These are phyloP conservation scores for Apodemus sylvaticus DNA, from an alignment of 2,113 vertebrate genomes.

Conservation along the genomic window DNA sequence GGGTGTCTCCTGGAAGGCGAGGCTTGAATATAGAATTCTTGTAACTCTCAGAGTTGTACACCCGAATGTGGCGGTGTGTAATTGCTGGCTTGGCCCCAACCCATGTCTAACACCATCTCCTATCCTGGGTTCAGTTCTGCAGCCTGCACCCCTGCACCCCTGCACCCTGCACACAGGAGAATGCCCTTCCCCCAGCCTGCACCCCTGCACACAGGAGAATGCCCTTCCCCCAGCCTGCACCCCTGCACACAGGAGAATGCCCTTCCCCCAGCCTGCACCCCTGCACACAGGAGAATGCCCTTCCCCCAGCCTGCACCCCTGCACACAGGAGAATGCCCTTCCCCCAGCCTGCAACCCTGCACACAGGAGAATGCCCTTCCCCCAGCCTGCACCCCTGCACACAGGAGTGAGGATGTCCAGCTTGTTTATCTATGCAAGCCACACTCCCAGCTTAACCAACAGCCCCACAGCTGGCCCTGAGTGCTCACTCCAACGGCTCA, in stretches of 20 bases:
- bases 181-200: neutral
- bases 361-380: too few species aligned
- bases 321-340: too few species aligned
- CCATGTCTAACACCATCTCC: too few species aligned
- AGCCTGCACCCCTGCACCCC: too few species aligned
- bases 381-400: neutral
- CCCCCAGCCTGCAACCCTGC: too few species aligned
- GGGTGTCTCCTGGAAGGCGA: neutral
- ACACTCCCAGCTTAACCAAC: neutral
- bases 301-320: too few species aligned
- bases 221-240: neutral
- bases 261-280: neutral
- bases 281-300: too few species aligned
- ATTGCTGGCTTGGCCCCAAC: accelerated
- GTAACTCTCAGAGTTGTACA: neutral
- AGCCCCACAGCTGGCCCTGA: neutral
- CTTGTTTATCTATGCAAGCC: neutral
- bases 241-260: neutral
- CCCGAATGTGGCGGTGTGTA: neutral
- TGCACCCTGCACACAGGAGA: neutral
- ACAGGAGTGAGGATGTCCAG: neutral
- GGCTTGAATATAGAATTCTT: neutral
- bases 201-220: neutral
- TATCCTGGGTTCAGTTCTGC: neutral
- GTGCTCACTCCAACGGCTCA: neutral